Conservation (phyloP, 2,888 invertebrate genomes). For the Pocota personata region DNA sequence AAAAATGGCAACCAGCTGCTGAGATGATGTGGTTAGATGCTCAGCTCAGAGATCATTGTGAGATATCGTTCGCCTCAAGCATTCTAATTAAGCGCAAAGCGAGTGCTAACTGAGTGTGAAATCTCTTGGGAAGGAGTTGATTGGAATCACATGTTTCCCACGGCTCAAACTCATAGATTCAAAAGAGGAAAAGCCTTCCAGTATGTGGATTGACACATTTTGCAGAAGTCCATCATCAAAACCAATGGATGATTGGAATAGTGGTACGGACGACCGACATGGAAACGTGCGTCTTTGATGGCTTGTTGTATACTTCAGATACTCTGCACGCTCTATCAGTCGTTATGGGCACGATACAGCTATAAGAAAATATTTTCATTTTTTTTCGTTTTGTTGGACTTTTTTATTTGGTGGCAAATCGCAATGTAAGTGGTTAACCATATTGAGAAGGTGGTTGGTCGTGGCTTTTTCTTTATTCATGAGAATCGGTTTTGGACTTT, state of each 20-base stretch:
- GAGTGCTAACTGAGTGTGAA: slow-evolving; percentile 53
- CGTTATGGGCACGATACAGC: neutral
- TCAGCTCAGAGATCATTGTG: slow-evolving; percentile 10
- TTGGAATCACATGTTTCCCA: slow-evolving; percentile 56
- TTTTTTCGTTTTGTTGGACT: slow-evolving; percentile 1
- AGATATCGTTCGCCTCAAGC: slow-evolving; percentile 33
- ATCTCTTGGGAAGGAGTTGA: slow-evolving; percentile 9
- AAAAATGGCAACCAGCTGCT: slow-evolving; percentile 15
- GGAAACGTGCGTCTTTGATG: slow-evolving; percentile 46
- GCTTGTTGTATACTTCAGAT: slow-evolving; percentile 34
- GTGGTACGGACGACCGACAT: slow-evolving; percentile 29
- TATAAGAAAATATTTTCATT: no score
- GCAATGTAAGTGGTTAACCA: slow-evolving; percentile 29
- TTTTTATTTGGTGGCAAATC: slow-evolving; percentile 30
- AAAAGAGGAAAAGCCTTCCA: neutral
- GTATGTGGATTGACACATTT: slow-evolving; percentile 31
- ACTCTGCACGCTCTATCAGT: slow-evolving; percentile 33
- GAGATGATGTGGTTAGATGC: neutral
- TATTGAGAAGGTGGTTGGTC: slow-evolving; percentile 14
- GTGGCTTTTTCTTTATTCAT: slow-evolving; percentile 18
- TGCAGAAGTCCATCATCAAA: slow-evolving; percentile 40
- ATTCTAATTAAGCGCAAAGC: slow-evolving; percentile 53
- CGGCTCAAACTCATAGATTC: slow-evolving; percentile 30
- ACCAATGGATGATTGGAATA: neutral
- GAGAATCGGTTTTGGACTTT: neutral